Conservation (phyloP, 2,888 invertebrate genomes). For the Oscheius myriophilus region DNA sequence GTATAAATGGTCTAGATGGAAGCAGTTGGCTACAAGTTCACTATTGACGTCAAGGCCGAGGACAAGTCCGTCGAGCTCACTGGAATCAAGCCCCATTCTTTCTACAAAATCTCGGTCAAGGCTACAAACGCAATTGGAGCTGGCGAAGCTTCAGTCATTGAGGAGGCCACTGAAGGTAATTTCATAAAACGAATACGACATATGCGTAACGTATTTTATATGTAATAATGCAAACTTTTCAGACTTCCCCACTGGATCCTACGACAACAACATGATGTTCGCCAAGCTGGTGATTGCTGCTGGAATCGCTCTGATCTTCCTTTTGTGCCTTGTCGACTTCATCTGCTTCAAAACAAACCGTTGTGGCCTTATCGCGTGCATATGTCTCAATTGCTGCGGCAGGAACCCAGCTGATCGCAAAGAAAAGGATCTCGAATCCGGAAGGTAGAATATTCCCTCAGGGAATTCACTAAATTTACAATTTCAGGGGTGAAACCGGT, state of each 20-base stretch:
- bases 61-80: conserved; percentile 41
- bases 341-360: conserved; percentile 81
- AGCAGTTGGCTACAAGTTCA: conserved; percentile 18
- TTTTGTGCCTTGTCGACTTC: conserved; percentile 82
- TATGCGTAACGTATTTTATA: background rate
- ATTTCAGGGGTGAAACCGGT: conserved; percentile 33
- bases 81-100: conserved; percentile 81
- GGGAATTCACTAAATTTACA: background rate
- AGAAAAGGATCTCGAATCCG: conserved; percentile 45
- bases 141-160: conserved; percentile 82
- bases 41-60: conserved; percentile 31
- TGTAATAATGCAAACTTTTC: background rate
- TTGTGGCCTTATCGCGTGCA: conserved; percentile 73
- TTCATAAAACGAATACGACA: too few relatives aligned
- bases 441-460: conserved; percentile 32
- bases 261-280: background rate
- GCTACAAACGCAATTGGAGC: conserved; percentile 87
- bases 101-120: conserved; percentile 84
- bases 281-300: conserved; percentile 1
- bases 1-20: conserved; percentile 1
- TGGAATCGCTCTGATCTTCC: conserved; percentile 77
- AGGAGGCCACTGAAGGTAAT: conserved; percentile 74
- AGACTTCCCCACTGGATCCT: conserved; percentile 10
- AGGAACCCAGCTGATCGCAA: conserved; percentile 35
- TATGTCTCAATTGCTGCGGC: conserved; percentile 64